Conservation (phyloP, 2,888 invertebrate genomes). For the Chydorus sphaericus region DNA sequence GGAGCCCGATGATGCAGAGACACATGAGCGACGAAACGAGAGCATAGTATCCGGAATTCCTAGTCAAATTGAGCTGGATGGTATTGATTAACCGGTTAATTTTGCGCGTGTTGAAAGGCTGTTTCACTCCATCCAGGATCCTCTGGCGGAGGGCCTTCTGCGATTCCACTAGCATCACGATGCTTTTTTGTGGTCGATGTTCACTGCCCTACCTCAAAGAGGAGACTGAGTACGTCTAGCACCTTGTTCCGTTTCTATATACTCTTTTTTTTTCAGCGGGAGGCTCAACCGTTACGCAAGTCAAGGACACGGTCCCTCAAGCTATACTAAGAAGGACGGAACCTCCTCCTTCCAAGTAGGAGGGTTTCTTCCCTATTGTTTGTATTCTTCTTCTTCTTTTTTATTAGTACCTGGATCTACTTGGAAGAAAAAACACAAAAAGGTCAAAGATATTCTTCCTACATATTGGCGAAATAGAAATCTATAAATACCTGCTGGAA, state of each 20-base stretch:
- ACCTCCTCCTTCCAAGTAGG: not conserved
- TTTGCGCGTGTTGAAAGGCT: not conserved
- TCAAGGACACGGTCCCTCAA: not conserved
- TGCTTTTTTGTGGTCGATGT: not conserved
- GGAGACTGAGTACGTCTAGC: not conserved
- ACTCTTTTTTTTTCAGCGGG: not conserved
- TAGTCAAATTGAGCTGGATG: not conserved
- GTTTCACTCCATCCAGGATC: not conserved
- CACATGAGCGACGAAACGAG: not conserved
- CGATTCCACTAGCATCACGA: not conserved
- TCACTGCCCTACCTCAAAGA: too few species aligned
- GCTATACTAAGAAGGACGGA: not conserved
- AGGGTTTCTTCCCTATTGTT: not conserved
- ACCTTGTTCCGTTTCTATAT: not conserved
- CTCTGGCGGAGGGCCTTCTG: not conserved
- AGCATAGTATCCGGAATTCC: not conserved
- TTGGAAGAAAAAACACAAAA: too few species aligned
- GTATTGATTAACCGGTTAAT: not conserved
- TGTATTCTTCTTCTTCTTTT: not conserved
- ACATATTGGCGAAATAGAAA: too few species aligned
- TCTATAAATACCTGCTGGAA: too few species aligned
- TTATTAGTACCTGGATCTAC: too few species aligned
- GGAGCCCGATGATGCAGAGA: not conserved
- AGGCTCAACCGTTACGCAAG: not conserved
- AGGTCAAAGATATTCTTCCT: too few species aligned